Base-by-base conservation (phyloP, 2,797 vertebrate genomes). In the Apogon talboti region DNA sequence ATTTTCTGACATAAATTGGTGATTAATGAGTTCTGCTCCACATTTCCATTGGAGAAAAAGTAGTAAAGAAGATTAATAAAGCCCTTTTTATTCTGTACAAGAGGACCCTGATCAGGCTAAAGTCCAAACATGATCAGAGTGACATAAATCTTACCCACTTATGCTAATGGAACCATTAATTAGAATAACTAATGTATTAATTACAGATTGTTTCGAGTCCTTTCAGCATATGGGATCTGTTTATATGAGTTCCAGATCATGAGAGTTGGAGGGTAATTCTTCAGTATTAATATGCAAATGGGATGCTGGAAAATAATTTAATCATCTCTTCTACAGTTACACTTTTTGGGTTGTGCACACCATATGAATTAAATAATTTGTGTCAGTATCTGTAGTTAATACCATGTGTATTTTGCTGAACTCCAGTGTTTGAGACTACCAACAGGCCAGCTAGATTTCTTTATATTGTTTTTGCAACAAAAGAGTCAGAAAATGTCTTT, bases 121-220 rank as follows among this genome's bases (percentile, higher is more conserved):
- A 55, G 19, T 49, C 35, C 21, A 50, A 35, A 58, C 58, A 46
- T 48, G 49, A 78, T 54, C 52, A 16, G 38, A 9, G 0, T 15
- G 53, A 42, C 37, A 57, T 73, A 65, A 70, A 67, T 81, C 60
- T 74, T 0, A 7, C 57, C 3, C 55, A 57, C 38, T 73, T 50
- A 47, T 52, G 12, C 40, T 71, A 72, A 85, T 46, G 19, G 73
- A 56, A 9, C 19, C 43, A 42, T 61, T 74, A 16, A 62, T 61
- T 66, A 48, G 30, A 50, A 60, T 68, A 68, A 83, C 11, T 57
- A 44, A 44, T 42, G 48, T 11, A 74, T 66, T 66, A 38, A 68
- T 78, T 41, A 45, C 11, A 11, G 33, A 15, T 42, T 24, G 38
- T n/a, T 43, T 28, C 21, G 18, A 0, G 13, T 41, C 52, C 14